These are phyloP conservation scores for Gopherus evgoodei DNA, from an alignment of 2,113 vertebrate species.

Conservation along the genomic window DNA sequence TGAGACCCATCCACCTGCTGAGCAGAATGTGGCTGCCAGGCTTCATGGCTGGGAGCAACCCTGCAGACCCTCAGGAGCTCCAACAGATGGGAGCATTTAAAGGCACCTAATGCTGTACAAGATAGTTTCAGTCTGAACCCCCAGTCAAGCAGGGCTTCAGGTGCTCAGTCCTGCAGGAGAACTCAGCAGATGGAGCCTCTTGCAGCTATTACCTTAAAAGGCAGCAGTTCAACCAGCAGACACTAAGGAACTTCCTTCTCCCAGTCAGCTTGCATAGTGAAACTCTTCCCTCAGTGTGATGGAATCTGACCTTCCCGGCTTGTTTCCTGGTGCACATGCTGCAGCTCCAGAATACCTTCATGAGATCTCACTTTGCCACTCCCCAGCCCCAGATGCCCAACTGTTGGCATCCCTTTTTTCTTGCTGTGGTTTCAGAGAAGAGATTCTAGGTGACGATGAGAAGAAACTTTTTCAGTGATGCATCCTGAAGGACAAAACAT, in stretches of 20 bases:
- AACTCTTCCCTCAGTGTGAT: neutral
- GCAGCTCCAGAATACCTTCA: accelerated
- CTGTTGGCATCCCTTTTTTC: neutral
- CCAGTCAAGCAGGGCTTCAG: accelerated
- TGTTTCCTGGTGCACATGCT: accelerated
- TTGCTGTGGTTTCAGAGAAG: accelerated
- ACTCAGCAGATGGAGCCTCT: neutral
- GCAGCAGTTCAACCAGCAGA: neutral
- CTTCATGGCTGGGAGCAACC: neutral
- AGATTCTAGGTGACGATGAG: accelerated
- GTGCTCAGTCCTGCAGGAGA: accelerated
- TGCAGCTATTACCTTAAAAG: accelerated
- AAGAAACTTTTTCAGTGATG: neutral
- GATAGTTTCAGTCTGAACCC: neutral
- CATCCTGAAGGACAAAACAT: neutral
- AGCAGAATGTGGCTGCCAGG: neutral
- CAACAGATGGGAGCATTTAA: accelerated
- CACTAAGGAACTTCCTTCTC: neutral
- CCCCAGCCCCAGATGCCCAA: accelerated
- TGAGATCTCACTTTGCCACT: neutral
- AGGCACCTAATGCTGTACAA: accelerated
- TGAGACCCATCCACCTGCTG: accelerated
- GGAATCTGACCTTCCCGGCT: neutral
- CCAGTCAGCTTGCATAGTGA: neutral
- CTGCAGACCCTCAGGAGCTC: neutral